Conservation (phyloP, 2,797 vertebrate genomes). For the Lacerta viridis region DNA sequence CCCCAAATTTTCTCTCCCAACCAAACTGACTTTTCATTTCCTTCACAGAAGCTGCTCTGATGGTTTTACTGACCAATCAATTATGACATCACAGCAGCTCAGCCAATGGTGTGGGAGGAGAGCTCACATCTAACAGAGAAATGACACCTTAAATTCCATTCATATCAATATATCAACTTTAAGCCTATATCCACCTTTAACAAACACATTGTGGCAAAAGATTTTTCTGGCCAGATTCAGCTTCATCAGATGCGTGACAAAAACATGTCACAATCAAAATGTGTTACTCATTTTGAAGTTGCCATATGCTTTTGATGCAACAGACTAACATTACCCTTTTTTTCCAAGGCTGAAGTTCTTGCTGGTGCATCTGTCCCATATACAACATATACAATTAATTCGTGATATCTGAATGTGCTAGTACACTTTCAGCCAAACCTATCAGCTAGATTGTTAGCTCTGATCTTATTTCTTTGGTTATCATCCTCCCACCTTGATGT, state of each 20-base stretch:
- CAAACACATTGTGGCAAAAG: neutral
- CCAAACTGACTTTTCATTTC: neutral
- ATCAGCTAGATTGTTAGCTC: neutral
- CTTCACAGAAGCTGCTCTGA: neutral
- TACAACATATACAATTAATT: neutral
- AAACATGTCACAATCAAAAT: neutral
- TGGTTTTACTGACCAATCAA: neutral
- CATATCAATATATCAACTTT: neutral
- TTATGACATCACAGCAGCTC: neutral
- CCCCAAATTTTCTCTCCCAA: neutral
- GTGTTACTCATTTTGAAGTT: neutral
- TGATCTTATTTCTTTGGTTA: neutral
- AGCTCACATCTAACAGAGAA: neutral
- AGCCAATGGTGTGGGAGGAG: neutral
- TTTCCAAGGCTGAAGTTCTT: neutral
- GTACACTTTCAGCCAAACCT: neutral
- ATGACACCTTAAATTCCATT: neutral
- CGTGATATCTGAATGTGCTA: neutral
- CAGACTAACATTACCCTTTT: neutral
- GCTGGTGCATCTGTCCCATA: neutral
- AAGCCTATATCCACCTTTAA: neutral
- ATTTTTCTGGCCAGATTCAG: neutral
- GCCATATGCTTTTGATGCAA: neutral
- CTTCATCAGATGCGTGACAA: neutral
- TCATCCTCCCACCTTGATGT: neutral